Conservation (phyloP, 2,797 vertebrate genomes). For the Setipinna tenuifilis region DNA sequence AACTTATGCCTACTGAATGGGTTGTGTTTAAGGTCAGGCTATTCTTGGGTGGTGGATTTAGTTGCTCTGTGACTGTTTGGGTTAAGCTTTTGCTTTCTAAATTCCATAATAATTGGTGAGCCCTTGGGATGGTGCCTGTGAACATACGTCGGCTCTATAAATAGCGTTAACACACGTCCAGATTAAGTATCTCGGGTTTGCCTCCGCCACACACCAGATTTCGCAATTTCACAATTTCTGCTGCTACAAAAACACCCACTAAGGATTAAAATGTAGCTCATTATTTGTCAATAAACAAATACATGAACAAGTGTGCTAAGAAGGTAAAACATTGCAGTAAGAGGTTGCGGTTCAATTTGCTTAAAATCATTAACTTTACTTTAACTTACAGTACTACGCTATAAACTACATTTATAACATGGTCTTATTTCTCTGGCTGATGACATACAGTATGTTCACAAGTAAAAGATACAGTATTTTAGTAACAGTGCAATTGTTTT, state of each 20-base stretch:
- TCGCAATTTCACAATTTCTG: too few species aligned
- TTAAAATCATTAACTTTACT: background rate
- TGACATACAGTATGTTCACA: background rate
- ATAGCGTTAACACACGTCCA: slow-evolving; percentile 63
- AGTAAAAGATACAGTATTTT: background rate
- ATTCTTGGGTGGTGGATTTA: slow-evolving; percentile 67
- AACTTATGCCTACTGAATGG: slow-evolving; percentile 60
- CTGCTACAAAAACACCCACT: background rate
- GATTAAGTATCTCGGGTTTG: background rate
- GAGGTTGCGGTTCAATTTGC: background rate
- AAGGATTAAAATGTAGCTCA: background rate
- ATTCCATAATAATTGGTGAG: slow-evolving; percentile 79
- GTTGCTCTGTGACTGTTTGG: slow-evolving; percentile 66
- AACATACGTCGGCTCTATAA: slow-evolving; percentile 70
- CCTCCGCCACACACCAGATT: background rate
- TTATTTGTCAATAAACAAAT: background rate
- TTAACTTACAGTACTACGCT: background rate
- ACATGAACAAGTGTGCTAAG: background rate
- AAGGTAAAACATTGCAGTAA: background rate
- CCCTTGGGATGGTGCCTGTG: slow-evolving; percentile 69
- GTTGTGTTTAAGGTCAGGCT: slow-evolving; percentile 71
- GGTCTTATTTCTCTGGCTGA: background rate
- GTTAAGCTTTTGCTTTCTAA: slow-evolving; percentile 75
- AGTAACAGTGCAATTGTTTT: background rate
- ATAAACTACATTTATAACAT: slow-evolving; percentile 2